Conservation (phyloP, 2,113 vertebrate species). For the Neolamprologus caudopunctatus region DNA sequence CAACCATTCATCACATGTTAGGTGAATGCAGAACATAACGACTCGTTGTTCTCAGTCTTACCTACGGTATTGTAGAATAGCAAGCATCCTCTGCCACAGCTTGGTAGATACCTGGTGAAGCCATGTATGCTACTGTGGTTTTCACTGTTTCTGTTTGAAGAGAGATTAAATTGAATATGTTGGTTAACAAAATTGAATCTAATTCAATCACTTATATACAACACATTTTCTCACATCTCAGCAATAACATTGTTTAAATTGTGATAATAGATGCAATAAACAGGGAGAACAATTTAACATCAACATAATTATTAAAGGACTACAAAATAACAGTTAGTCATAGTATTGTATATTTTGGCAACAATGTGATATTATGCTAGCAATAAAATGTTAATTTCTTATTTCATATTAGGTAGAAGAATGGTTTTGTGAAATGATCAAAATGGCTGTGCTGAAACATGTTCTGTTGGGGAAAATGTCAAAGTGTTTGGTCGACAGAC, state of each 20-base stretch:
- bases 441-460: not conserved
- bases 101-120: not conserved
- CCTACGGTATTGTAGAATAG: not conserved
- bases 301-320: accelerated
- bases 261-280: accelerated
- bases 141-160: not conserved
- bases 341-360: not conserved
- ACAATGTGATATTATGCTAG: not conserved
- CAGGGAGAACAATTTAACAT: not conserved
- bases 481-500: accelerated
- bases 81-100: not conserved
- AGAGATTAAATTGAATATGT: not conserved
- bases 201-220: not conserved
- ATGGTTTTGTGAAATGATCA: accelerated
- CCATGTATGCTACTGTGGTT: not conserved
- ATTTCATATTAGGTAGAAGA: accelerated
- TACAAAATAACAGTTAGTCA: not conserved
- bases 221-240: not conserved
- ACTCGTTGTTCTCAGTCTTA: not conserved
- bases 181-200: not conserved
- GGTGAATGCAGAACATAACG: accelerated
- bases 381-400: not conserved
- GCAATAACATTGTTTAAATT: not conserved
- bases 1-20: not conserved
- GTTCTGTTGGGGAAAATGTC: accelerated